Evolutionary conservation across 2,797 vertebrate species (phyloP).

Genomic region (Cuculus canorus): DNA sequence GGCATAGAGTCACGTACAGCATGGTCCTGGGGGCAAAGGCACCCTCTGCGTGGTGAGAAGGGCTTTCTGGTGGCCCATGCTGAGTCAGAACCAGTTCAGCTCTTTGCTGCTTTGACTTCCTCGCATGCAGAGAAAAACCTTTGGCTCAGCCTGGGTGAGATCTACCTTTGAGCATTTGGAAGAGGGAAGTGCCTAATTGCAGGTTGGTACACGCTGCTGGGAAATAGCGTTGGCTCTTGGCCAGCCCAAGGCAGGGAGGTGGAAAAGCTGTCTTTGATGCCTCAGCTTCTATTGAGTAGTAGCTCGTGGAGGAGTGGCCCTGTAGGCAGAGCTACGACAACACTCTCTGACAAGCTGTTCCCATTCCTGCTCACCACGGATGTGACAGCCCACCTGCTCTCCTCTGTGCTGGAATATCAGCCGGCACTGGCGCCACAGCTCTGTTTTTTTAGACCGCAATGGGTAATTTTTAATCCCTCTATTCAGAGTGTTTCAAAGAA

Average conservation of each 20-base stretch:
- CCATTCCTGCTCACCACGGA: not conserved
- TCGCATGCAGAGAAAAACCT: fast-evolving
- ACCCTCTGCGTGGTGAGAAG: not conserved
- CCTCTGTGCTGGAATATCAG: conserved; percentile 17
- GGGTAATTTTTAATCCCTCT: conserved; percentile 58
- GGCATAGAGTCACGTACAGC: fast-evolving
- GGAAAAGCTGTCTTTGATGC: not conserved
- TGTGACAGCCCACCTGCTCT: not conserved
- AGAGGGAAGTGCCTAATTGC: not conserved
- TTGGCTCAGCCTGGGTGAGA: not conserved
- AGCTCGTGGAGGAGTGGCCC: not conserved
- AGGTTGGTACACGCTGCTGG: not conserved
- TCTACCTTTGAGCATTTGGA: not conserved
- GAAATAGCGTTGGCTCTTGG: not conserved
- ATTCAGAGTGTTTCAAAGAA: not conserved
- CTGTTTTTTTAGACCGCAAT: not conserved
- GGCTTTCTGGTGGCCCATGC: not conserved
- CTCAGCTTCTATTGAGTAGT: fast-evolving
- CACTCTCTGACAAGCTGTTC: not conserved
- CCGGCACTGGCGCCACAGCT: not conserved
- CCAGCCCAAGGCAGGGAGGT: not conserved
- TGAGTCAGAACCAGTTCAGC: not conserved
- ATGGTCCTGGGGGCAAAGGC: fast-evolving
- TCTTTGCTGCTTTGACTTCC: not conserved
- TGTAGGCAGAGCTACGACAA: not conserved